A percentile compares a stretch with the other conserved stretches of the same genome.
phyloP scores from a whole-genome alignment of 2,888 invertebrate genomes.

The Andrena praecox region DNA sequence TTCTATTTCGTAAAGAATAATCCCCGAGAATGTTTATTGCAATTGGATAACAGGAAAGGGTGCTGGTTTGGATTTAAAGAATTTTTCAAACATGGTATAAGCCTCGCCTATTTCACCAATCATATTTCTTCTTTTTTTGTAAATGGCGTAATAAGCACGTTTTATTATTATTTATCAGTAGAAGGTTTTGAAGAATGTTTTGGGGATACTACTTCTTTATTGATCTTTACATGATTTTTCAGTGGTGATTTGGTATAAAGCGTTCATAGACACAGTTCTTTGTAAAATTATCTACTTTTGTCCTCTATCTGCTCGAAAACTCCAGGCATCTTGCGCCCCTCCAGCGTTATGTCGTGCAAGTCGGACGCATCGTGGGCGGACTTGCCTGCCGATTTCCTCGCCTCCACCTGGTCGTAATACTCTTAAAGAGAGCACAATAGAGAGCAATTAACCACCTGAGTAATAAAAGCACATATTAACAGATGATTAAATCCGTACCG shows the following conservation, averaged over 20 bases:
- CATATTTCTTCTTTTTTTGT: too few species aligned
- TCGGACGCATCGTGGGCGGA: slow-evolving; percentile 18
- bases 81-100: too few species aligned
- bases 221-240: neutral
- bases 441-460: neutral
- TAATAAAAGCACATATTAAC: neutral
- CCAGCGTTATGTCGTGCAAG: neutral
- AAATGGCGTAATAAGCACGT: too few species aligned
- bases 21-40: too few species aligned
- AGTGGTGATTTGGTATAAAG: neutral
- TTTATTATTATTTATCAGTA: too few species aligned
- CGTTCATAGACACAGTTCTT: neutral
- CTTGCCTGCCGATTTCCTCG: slow-evolving; percentile 24
- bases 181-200: too few species aligned
- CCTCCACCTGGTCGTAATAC: slow-evolving; percentile 30
- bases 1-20: too few species aligned
- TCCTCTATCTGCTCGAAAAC: neutral
- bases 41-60: too few species aligned
- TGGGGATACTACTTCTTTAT: too few species aligned
- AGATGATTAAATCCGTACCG: slow-evolving; percentile 5
- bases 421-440: slow-evolving; percentile 11
- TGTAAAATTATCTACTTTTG: neutral
- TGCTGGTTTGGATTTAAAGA: too few species aligned
- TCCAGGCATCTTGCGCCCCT: slow-evolving; percentile 6
- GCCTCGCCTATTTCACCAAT: too few species aligned